Base-by-base conservation (phyloP, 2,797 vertebrate genomes). In the Nannoperca obscura region DNA sequence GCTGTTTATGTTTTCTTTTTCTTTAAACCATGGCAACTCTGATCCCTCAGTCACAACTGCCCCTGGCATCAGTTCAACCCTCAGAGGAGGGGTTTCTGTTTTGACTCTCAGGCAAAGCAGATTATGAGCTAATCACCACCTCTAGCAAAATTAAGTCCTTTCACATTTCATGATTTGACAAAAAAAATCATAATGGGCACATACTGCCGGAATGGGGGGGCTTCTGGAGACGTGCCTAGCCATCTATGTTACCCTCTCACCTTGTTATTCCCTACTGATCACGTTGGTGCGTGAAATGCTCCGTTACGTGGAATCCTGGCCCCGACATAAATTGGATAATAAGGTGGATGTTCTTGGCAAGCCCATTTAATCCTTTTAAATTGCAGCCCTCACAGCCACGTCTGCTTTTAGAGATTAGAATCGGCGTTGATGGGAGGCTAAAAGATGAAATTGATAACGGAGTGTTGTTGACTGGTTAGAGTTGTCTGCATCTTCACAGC, bases 341-440 rank as follows among this genome's bases (percentile, higher is more conserved):
- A 15, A 58, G 20, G 30, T 62, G 42, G 71, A 71, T 78, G 66
- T 53, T 27, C 53, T 70, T 34, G 22, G 19, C n/a, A 12, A 47
- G 44, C 57, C 49, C 47, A 14, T 44, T 60, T 22, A 49, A 72
- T 46, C 50, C 27, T 76, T 72, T 64, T 12, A 58, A 61, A 34
- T 55, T 40, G 32, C 24, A 52, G 66, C 67, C 65, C 81, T 49
- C 47, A 65, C 32, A 32, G 79, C 83, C 62, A 5, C 27, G 46
- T 77, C 77, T 88, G 85, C 85, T 88, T 91, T 84, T 79, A 88
- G 66, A 82, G 34, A 74, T 70, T 44, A 86, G 77, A 89, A 89
- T 86, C 89, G 91, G 86, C 84, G 82, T 74, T 66, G 78, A 73
- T 68, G 38, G 71, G 59, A 65, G 36, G 50, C 57, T 52, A 64